Percentiles rank a stretch among this genome's conserved stretches.
Evolutionary conservation across 1,140 invertebrate genomes (phyloP).

Genomic region (Scaptomyza hsui): DNA sequence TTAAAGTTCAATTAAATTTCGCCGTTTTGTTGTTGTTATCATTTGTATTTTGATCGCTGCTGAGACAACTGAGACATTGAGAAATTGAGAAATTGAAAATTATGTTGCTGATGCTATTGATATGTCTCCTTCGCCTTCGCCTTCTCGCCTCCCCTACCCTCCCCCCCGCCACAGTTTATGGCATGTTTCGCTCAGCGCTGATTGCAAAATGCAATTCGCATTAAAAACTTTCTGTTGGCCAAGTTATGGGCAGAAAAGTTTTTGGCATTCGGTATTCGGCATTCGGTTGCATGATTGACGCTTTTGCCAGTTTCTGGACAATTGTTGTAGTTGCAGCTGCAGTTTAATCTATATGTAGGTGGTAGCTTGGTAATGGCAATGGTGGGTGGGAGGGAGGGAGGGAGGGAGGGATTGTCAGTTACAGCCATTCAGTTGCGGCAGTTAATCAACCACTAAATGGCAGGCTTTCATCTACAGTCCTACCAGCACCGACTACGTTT

Average conservation of each 20-base stretch:
- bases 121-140: neutral
- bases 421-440: conserved; percentile 15
- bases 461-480: conserved; percentile 40
- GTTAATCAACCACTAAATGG: conserved; percentile 70
- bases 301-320: conserved; percentile 10
- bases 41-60: conserved; percentile 35
- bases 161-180: too few relatives aligned
- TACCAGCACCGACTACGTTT: too few relatives aligned
- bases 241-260: conserved; percentile 50
- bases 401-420: neutral
- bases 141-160: too few relatives aligned
- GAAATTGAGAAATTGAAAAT: conserved; percentile 68
- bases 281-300: conserved; percentile 35
- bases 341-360: conserved; percentile 3
- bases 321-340: conserved; percentile 23
- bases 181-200: conserved; percentile 54
- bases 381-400: neutral
- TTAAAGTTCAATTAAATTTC: conserved; percentile 78
- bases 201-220: conserved; percentile 76
- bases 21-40: conserved; percentile 28
- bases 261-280: conserved; percentile 9
- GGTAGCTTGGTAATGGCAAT: neutral
- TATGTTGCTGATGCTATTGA: conserved; percentile 54
- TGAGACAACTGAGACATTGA: neutral
- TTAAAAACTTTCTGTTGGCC: conserved; percentile 57